Conservation (phyloP, 2,797 vertebrate species). For the Pseudomugil tenellus region DNA sequence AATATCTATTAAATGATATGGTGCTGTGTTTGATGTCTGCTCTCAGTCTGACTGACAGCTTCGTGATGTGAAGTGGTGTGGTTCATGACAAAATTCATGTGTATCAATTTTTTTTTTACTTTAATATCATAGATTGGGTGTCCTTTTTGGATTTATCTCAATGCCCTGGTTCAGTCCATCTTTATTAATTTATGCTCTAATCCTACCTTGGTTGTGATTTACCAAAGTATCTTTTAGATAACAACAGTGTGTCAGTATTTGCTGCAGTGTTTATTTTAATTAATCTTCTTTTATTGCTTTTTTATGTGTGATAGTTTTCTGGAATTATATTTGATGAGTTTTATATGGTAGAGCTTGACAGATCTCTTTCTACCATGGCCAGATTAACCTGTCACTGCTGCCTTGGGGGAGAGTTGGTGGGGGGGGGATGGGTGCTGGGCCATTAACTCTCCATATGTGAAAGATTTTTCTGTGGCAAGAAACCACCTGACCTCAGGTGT, state of each 20-base stretch:
- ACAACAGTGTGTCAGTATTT: not conserved
- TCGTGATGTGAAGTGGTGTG: not conserved
- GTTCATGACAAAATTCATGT: not conserved
- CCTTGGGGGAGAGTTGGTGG: slow-evolving; percentile 1
- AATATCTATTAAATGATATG: not conserved
- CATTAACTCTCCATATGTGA: slow-evolving; percentile 3
- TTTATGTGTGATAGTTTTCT: too few species aligned
- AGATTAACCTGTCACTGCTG: slow-evolving; percentile 12
- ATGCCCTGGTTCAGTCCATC: not conserved
- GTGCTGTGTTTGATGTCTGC: not conserved
- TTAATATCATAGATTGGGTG: not conserved
- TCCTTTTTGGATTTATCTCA: not conserved
- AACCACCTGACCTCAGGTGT: not conserved
- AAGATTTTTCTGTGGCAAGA: not conserved
- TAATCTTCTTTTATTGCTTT: not conserved
- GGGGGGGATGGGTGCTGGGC: slow-evolving; percentile 14
- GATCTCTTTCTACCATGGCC: not conserved
- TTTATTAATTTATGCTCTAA: not conserved
- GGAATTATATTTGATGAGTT: not conserved
- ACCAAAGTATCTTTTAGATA: not conserved
- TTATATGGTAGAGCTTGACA: not conserved
- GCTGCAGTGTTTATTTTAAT: not conserved
- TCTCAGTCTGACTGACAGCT: not conserved
- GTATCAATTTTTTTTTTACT: not conserved
- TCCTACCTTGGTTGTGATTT: not conserved